These are phyloP conservation scores for Vanessa atalanta DNA, from an alignment of 1,140 invertebrate species.

Conservation along the genomic window DNA sequence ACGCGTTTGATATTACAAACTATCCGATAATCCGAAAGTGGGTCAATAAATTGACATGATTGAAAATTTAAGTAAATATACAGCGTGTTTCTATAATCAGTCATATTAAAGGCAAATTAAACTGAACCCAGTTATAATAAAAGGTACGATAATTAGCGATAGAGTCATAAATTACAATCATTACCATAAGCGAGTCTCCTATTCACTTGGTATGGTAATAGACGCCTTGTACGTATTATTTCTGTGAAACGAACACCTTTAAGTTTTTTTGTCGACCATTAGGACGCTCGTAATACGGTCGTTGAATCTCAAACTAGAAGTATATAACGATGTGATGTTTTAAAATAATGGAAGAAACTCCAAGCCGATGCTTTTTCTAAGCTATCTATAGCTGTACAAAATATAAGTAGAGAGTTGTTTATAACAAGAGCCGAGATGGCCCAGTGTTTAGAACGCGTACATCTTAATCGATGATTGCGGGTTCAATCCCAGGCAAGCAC, in stretches of 20 bases:
- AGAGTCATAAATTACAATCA: slow-evolving; percentile 28
- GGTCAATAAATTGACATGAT: too few species aligned
- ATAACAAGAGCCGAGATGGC: too few species aligned
- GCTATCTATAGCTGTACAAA: too few species aligned
- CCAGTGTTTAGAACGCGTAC: too few species aligned
- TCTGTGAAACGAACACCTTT: background rate
- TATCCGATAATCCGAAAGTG: too few species aligned
- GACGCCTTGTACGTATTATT: background rate
- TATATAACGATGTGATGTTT: background rate
- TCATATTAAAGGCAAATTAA: background rate
- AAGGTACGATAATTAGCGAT: slow-evolving; percentile 11
- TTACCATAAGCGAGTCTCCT: slow-evolving; percentile 18
- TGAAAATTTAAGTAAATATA: too few species aligned
- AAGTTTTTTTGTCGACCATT: background rate
- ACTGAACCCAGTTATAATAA: background rate
- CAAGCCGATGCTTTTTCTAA: background rate
- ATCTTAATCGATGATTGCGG: too few species aligned
- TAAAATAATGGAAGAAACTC: background rate
- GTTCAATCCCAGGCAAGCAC: too few species aligned
- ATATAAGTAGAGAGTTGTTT: too few species aligned
- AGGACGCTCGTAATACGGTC: background rate
- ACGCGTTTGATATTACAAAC: too few species aligned
- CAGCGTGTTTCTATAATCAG: too few species aligned
- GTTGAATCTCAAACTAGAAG: background rate
- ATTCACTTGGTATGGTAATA: slow-evolving; percentile 5